Base-by-base conservation (phyloP, 1,140 invertebrate genomes). In the Neotoxoptera formosana region DNA sequence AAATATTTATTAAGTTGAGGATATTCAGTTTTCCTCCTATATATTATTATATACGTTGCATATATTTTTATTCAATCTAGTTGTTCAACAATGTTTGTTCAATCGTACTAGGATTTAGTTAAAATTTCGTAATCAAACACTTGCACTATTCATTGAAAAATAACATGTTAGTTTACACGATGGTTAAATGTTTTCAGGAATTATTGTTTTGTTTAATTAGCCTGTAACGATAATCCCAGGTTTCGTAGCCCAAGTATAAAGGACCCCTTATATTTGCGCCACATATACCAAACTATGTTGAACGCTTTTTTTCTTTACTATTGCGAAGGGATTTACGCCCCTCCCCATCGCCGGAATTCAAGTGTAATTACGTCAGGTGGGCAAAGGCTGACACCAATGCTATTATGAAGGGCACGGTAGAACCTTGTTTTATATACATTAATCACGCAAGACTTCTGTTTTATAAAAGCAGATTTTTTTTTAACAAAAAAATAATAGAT, bases 301-400 rank as follows among this genome's bases (percentile, higher is more conserved):
- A 48, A 14, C 53, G 84, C 48, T 51, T 53, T 84, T 83, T 84
- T 84, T 84, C 81, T 84, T 53, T 84, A 41, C 81, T 41, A 30
- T 48, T 76, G 20, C 23, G 8, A 81, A 51, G 81, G 91, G 48
- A 93, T 93, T 86, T 84, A 93, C 91, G 91, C 86, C 81, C 86
- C 34, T 30, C 25, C 48, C 47, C 60, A n/a, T 9, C 20, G 25
- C 34, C 17, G 20, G 41, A 93, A 93, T 86, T 93, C 91, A 45
- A 93, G 91, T 93, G 51, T 93, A 93, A 93, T 93, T 93, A 93
- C 91, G 48, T 93, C 91, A 93, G 91, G 91, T 84, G 91, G 91
- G 48, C 51, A 56, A 93, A 30, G 91, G 91, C 91, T 93, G 91
- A 93, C 91, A 93, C 91, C 91, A 53, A 86, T 93, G 81, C 91